These are phyloP conservation scores for Formica exsecta DNA, from an alignment of 1,140 invertebrate genomes.

Conservation along the genomic window DNA sequence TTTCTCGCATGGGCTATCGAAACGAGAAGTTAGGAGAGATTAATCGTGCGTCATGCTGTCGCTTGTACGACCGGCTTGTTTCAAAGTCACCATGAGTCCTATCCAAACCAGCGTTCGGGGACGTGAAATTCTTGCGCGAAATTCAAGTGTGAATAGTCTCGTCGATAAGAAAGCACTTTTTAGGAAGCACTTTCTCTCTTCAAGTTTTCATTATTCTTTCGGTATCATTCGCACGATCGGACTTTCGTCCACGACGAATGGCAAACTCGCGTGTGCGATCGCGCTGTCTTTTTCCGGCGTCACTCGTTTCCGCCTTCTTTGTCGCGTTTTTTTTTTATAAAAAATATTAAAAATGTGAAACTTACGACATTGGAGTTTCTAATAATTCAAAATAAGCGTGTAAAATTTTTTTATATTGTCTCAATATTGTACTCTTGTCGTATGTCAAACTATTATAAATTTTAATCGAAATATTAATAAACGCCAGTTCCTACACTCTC, in stretches of 20 bases:
- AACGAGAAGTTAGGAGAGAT: slow-evolving; percentile 61
- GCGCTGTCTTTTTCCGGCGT: slow-evolving; percentile 2
- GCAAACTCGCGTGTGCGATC: slow-evolving; percentile 27
- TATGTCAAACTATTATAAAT: too few species aligned
- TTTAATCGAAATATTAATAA: too few species aligned
- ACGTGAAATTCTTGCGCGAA: not conserved
- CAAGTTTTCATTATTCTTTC: slow-evolving; percentile 38
- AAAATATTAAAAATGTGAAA: not conserved
- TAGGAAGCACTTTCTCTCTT: slow-evolving; percentile 51
- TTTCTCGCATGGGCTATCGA: slow-evolving; percentile 54
- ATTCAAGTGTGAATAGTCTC: slow-evolving; percentile 4
- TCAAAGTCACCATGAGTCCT: slow-evolving; percentile 46
- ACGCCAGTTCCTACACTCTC: too few species aligned
- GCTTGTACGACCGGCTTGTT: not conserved
- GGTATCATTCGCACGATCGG: slow-evolving; percentile 53
- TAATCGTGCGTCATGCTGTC: slow-evolving; percentile 16
- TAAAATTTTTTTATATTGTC: not conserved
- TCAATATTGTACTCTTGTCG: not conserved
- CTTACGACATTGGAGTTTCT: not conserved
- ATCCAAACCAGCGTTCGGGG: not conserved
- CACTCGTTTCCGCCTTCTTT: slow-evolving; percentile 37
- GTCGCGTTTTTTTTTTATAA: not conserved
- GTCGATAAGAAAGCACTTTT: slow-evolving; percentile 47
- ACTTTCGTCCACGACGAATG: slow-evolving; percentile 30
- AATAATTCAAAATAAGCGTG: not conserved